Conservation (phyloP, 2,888 invertebrate genomes). For the Pocota personata region DNA sequence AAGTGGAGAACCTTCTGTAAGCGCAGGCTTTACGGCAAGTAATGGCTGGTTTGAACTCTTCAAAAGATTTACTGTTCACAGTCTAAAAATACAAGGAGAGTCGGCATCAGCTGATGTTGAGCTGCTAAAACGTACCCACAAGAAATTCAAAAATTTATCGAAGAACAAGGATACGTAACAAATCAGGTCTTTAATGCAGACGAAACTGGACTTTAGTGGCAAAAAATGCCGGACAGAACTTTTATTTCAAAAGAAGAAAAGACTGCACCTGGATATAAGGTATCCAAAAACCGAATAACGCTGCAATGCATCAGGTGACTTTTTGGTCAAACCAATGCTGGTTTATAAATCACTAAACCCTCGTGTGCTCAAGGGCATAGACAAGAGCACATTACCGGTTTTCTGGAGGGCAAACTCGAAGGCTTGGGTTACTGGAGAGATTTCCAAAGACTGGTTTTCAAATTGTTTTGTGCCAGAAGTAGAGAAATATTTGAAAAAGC, state of each 20-base stretch:
- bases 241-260: no score
- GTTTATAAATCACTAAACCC: no score
- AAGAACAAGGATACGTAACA: no score
- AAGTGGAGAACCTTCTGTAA: constrained; percentile 70
- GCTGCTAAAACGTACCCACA: constrained; percentile 47
- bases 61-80: constrained; percentile 61
- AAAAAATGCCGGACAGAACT: no score
- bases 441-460: no score
- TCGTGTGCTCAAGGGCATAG: no score
- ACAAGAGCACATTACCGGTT: not conserved
- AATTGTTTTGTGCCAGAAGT: no score
- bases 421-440: no score
- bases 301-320: constrained; percentile 11
- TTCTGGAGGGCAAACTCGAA: not conserved
- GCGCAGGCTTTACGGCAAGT: no score
- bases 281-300: constrained; percentile 14
- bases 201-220: no score
- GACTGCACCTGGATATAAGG: constrained; percentile 6
- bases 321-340: no score
- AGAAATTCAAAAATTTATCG: constrained; percentile 18
- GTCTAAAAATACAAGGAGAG: constrained; percentile 69
- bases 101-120: constrained; percentile 57
- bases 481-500: not conserved
- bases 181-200: no score
- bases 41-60: constrained; percentile 73